Evolutionary conservation across 2,888 invertebrate species (phyloP), one percentile per base, ranked within the genome.

Genomic region (Drosophila atripex): DNA sequence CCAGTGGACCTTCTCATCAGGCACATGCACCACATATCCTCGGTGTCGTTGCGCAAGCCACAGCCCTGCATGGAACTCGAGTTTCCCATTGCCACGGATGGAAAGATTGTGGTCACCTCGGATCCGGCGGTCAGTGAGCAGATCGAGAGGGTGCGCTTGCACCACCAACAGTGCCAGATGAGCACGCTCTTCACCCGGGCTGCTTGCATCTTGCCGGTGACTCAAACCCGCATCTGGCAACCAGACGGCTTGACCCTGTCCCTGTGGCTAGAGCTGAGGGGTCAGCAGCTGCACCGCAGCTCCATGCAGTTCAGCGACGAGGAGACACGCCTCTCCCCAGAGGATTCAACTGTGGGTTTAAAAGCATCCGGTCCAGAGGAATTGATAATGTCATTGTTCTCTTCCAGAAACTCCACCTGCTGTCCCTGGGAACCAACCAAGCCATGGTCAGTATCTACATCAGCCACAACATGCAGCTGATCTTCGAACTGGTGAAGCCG

Each of bases 1-100:
- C 93, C 94, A 0, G 90, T 93, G 75, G 91, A 93, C 49, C 92
- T 93, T 12, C 92, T 95, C 45, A 91, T 95, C 46, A 86, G 92
- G 8, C 92, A 93, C 88, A 91, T 94, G 60, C 90, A 92, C 8
- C 92, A 90, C 57, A 88, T 90, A 35, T 89, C 89, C 58, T 60
- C 82, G 0, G 88, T 76, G 23, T 83, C 85, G 0, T 43, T 91
- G 39, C 86, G 84, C 14, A 86, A 84, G n/a, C 78, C 83, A 1
- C 90, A 90, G 51, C 91, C 92, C 1, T 89, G 85, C 63, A 86
- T 87, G 35, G 91, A 91, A 51, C 71, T 92, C 32, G 87, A 89
- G 46, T 92, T 91, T 65, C 92, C 91, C 2, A 83, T 90, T 11
- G 57, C 73, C 23, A 88, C 86, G 51, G 92, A 91, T 72, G 90